phyloP scores from a whole-genome alignment of 1,140 invertebrate genomes.

The Lasioglossum baleicum region DNA sequence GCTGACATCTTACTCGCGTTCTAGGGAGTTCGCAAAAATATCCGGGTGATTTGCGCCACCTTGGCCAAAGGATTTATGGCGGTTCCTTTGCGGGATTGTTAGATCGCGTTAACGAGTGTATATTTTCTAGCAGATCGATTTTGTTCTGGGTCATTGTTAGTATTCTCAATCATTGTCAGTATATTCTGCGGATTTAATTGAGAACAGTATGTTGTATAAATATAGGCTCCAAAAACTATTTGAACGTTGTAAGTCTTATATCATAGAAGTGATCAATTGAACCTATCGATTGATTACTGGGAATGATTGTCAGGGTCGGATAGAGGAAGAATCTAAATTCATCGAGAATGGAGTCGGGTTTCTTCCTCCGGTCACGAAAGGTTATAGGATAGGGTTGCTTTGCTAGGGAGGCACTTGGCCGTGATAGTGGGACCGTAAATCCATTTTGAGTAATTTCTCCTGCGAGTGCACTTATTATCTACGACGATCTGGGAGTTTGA shows the following conservation, averaged over 20 bases:
- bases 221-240: too few relatives aligned
- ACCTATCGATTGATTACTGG: neutral
- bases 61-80: too few relatives aligned
- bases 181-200: too few relatives aligned
- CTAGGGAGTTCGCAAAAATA: neutral
- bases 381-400: neutral
- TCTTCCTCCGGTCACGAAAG: neutral
- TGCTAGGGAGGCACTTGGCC: neutral
- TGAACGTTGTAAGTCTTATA: neutral
- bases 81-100: neutral
- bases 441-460: conserved; percentile 1
- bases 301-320: neutral
- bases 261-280: neutral
- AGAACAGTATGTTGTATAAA: too few relatives aligned
- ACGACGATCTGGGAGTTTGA: neutral
- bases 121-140: too few relatives aligned
- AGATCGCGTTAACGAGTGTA: too few relatives aligned
- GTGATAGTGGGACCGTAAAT: neutral
- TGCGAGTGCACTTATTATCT: neutral
- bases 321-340: neutral
- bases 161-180: too few relatives aligned
- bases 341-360: neutral
- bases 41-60: too few relatives aligned
- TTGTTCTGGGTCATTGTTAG: too few relatives aligned
- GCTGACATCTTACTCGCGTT: conserved; percentile 23